These are phyloP conservation scores for Nemopilema nomurai DNA, from an alignment of 30 jellyfish, hydroid and myxozoan species.

Conservation along the genomic window DNA sequence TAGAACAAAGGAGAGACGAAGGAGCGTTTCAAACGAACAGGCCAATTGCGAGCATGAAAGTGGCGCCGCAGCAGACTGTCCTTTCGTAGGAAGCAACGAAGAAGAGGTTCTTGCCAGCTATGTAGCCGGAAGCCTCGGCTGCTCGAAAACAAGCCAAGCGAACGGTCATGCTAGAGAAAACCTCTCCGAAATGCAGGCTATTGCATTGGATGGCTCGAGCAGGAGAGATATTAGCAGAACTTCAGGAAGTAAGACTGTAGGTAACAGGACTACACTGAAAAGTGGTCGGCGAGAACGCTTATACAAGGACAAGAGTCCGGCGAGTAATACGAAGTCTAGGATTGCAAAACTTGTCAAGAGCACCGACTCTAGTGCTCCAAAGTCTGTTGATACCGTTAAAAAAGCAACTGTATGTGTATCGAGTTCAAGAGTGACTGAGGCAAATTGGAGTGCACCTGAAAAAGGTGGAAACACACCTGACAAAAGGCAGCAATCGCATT, in stretches of 20 bases:
- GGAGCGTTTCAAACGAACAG: neutral
- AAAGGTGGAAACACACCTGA: neutral
- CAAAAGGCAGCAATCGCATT: neutral
- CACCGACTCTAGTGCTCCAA: no score
- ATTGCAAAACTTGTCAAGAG: neutral
- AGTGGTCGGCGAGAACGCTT: no score
- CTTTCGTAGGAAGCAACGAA: slow-evolving; percentile 55
- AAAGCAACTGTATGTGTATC: no score
- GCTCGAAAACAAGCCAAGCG: neutral
- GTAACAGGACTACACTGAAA: no score
- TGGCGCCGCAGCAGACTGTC: slow-evolving; percentile 4
- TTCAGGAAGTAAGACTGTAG: neutral
- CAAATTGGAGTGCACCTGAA: no score
- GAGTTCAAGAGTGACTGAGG: no score
- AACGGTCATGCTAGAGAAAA: neutral
- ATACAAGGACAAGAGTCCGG: no score
- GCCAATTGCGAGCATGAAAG: neutral
- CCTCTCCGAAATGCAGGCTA: neutral
- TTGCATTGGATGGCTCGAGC: neutral
- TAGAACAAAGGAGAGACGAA: neutral
- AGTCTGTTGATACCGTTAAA: no score
- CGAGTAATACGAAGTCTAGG: no score
- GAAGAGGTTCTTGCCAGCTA: slow-evolving; percentile 44
- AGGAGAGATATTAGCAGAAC: neutral
- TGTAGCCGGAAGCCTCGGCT: slow-evolving; percentile 27